phyloP scores from a whole-genome alignment of 2,797 vertebrate species.

The Anguilla megastoma region DNA sequence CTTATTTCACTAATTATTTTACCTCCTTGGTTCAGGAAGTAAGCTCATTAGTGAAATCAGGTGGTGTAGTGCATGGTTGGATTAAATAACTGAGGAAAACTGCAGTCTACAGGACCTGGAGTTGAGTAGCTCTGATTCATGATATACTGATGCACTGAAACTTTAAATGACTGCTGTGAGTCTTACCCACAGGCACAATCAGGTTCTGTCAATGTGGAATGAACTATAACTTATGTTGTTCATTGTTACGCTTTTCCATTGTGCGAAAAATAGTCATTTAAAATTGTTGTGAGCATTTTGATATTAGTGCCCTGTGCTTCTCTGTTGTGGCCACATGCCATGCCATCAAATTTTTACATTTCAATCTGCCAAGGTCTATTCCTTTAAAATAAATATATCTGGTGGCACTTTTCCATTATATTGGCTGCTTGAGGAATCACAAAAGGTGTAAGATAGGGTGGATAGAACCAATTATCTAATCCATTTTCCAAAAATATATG shows the following conservation, averaged over 20 bases:
- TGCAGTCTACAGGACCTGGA: neutral
- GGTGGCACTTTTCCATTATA: neutral
- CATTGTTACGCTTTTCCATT: neutral
- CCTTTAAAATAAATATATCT: neutral
- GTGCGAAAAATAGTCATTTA: neutral
- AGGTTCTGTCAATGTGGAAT: conserved; percentile 29
- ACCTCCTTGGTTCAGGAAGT: neutral
- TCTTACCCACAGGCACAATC: neutral
- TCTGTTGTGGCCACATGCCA: neutral
- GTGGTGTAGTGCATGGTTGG: neutral
- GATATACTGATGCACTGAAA: too few relatives aligned
- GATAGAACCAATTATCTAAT: neutral
- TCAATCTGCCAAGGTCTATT: neutral
- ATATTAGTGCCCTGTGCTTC: neutral
- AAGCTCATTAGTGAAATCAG: too few relatives aligned
- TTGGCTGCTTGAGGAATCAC: neutral
- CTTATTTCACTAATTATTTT: neutral
- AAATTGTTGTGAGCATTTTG: neutral
- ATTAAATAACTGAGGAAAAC: neutral
- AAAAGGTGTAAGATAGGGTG: neutral
- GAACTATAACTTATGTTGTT: conserved; percentile 24
- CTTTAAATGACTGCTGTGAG: neutral
- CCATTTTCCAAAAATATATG: neutral
- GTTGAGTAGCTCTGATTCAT: neutral
- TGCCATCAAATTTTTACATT: neutral